These are phyloP conservation scores for Drosophila sturtevanti DNA, from an alignment of 1,140 invertebrate genomes.

Conservation along the genomic window DNA sequence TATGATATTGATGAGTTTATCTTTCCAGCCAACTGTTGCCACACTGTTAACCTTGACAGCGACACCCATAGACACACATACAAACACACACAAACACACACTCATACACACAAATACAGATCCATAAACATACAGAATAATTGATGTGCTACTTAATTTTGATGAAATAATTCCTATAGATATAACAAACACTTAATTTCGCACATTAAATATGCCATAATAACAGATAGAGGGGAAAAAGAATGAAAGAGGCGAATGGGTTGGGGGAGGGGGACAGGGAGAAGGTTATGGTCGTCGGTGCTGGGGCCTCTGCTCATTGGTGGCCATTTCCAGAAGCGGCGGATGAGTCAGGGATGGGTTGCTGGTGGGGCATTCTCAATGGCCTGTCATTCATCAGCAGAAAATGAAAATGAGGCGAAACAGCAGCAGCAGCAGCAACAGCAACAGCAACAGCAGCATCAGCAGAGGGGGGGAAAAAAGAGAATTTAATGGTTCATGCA, in stretches of 20 bases:
- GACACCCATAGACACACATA: constrained; percentile 17
- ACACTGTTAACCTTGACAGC: constrained; percentile 38
- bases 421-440: constrained; percentile 4
- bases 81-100: background rate
- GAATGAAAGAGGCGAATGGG: background rate
- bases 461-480: constrained; percentile 26
- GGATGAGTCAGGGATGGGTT: background rate
- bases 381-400: constrained; percentile 73
- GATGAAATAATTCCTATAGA: constrained; percentile 76
- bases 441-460: constrained; percentile 14
- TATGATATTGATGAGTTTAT: constrained; percentile 38
- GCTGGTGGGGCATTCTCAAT: constrained; percentile 42
- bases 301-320: background rate
- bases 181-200: constrained; percentile 78
- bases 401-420: constrained; percentile 68
- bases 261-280: background rate
- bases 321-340: background rate
- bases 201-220: constrained; percentile 75
- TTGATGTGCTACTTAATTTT: constrained; percentile 78
- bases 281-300: background rate
- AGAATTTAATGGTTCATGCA: constrained; percentile 68
- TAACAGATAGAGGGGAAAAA: constrained; percentile 17
- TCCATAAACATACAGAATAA: constrained; percentile 50
- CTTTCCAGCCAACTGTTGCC: constrained; percentile 42
- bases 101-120: background rate